Evolutionary conservation across 2,888 invertebrate species (phyloP), one percentile per base, ranked within the genome.

Genomic region (Hypomecis punctinalis): DNA sequence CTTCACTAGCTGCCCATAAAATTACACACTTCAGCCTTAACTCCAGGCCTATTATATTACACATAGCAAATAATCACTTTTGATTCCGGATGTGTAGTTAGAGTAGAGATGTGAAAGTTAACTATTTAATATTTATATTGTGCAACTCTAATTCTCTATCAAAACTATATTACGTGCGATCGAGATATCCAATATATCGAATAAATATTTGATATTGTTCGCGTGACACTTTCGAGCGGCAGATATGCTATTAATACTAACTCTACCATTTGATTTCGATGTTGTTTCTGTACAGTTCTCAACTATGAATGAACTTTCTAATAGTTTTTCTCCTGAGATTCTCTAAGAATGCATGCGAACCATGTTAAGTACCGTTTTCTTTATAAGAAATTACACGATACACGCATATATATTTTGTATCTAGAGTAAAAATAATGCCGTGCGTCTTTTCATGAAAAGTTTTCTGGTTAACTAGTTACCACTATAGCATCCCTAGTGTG

Each of bases 281-380:
- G 76, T 78, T 76, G 40, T 42, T 46, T 42, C 48, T 46, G 11
- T 52, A 77, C 72, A 74, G 63, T 68, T 80, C 76, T 80, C 76
- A 76, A 73, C 67, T 72, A 80, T 79, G 71, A 74, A 76, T 76
- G 74, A 76, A 87, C 89, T 91, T 89, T 90, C 90, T 84, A 84
- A 75, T 81, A 74, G 74, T 76, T 80, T 76, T 67, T 75, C 70
- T 69, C 70, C 74, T 77, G 71, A 77, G 73, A 63, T 54, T 58
- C 43, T 33, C 48, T 70, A 65, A 70, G 56, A 66, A 69, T 66
- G 59, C 66, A 66, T 74, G 66, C 66, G 69, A 74, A 73, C 69
- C 73, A 63, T 55, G 62, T 69, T 65, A 68, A 67, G 61, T 66
- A 64, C 65, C 45, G 51, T 62, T 66, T 69, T 66, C 66, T 61